These are phyloP conservation scores for Torymus auratus DNA, from an alignment of 2,888 invertebrate genomes.

Conservation along the genomic window DNA sequence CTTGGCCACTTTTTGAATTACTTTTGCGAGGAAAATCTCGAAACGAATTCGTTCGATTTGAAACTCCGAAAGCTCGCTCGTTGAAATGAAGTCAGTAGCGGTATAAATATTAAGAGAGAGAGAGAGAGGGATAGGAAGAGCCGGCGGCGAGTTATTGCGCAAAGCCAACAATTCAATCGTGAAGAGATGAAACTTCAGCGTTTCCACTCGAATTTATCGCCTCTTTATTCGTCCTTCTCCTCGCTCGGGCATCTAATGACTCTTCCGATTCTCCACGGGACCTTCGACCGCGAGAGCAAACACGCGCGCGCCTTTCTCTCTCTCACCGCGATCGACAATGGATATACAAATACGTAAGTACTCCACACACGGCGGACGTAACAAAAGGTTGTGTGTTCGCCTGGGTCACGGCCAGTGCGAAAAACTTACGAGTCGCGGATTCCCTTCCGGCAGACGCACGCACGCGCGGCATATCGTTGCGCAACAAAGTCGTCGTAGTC, in stretches of 20 bases:
- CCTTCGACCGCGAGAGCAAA: too few relatives aligned
- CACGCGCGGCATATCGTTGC: background rate
- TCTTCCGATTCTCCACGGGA: background rate
- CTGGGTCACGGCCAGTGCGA: constrained; percentile 33
- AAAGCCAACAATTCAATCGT: background rate
- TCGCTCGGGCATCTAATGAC: too few relatives aligned
- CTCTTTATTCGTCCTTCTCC: too few relatives aligned
- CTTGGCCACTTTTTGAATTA: background rate
- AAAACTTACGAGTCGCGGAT: constrained; percentile 17
- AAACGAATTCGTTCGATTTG: background rate
- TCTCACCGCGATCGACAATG: constrained; percentile 36
- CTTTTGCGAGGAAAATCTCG: background rate
- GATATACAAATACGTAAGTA: constrained; percentile 11
- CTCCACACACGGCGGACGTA: background rate
- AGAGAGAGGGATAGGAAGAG: background rate
- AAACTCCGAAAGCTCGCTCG: background rate
- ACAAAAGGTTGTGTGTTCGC: constrained; percentile 13
- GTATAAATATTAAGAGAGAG: constrained; percentile 4
- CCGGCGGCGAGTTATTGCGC: too few relatives aligned
- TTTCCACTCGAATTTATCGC: background rate
- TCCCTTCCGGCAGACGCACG: constrained; percentile 38
- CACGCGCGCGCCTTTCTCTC: too few relatives aligned
- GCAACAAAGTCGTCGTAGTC: constrained; percentile 1
- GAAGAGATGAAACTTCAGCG: background rate
- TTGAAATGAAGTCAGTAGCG: too few relatives aligned